Percentiles rank a stretch among this genome's conserved stretches.
These are phyloP conservation scores for Siniperca undulata DNA, from an alignment of 2,797 vertebrate genomes.

Conservation along the genomic window DNA sequence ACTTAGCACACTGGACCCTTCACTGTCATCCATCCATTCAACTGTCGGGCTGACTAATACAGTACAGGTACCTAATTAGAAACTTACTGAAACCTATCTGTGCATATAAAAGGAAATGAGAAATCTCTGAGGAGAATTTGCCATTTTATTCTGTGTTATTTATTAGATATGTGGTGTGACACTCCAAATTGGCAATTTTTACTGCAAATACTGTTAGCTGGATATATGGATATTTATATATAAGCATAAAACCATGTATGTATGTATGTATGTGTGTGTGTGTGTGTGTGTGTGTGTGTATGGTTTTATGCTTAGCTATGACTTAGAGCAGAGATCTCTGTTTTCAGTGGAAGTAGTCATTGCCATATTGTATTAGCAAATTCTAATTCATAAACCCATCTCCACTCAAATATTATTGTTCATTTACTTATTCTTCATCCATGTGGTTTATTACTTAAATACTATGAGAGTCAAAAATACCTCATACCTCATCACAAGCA, in stretches of 20 bases:
- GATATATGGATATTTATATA: conserved; percentile 46
- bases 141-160: conserved; percentile 76
- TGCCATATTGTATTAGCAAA: conserved; percentile 54
- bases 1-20: conserved; percentile 84
- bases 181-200: conserved; percentile 56
- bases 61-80: conserved; percentile 82
- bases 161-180: conserved; percentile 70
- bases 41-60: conserved; percentile 73
- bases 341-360: conserved; percentile 61
- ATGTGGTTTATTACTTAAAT: conserved; percentile 27
- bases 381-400: conserved; percentile 42
- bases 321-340: conserved; percentile 48
- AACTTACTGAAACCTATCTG: conserved; percentile 66
- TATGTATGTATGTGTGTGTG: conserved; percentile 34
- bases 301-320: conserved; percentile 53
- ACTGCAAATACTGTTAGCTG: conserved; percentile 56
- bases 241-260: conserved; percentile 48
- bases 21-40: conserved; percentile 82
- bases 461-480: conserved; percentile 34
- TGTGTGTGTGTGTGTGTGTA: conserved; percentile 30
- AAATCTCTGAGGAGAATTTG: conserved; percentile 74
- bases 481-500: conserved; percentile 79
- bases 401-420: conserved; percentile 49
- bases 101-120: conserved; percentile 69
- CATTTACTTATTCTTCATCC: conserved; percentile 43